Percentiles rank a stretch among this genome's conserved stretches.
These are phyloP conservation scores for Pollimyrus isidori DNA, from an alignment of 2,113 vertebrate genomes.

Conservation along the genomic window DNA sequence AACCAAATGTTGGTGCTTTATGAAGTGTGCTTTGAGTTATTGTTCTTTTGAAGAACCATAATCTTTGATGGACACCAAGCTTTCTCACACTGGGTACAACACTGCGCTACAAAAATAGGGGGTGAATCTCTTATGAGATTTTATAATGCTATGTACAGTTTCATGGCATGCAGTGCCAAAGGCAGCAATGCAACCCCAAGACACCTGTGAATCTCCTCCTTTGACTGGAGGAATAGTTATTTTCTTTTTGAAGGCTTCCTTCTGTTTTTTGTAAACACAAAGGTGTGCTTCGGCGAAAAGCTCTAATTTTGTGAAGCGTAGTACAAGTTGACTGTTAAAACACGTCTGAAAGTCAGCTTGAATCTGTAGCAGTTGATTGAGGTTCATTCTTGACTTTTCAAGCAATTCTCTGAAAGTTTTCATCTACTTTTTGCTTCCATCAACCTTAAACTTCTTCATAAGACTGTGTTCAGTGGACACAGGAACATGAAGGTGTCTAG, in stretches of 20 bases:
- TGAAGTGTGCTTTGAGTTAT: neutral
- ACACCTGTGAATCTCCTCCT: neutral
- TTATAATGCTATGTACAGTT: neutral
- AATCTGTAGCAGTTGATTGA: neutral
- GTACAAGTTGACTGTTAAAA: neutral
- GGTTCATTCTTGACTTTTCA: neutral
- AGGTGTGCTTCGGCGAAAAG: neutral
- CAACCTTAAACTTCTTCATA: neutral
- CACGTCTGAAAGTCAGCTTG: neutral
- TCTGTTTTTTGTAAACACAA: neutral
- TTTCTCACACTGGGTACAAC: neutral
- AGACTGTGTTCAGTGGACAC: neutral
- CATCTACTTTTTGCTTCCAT: neutral
- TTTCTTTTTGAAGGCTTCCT: neutral
- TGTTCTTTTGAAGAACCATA: neutral
- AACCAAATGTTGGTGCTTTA: neutral
- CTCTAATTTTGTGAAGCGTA: neutral
- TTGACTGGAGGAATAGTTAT: neutral
- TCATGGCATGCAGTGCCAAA: neutral
- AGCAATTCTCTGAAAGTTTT: neutral
- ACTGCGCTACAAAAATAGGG: neutral
- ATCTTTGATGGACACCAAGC: neutral
- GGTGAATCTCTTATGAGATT: neutral
- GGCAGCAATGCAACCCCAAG: neutral
- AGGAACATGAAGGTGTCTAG: neutral